Evolutionary conservation across 2,797 vertebrate species (phyloP).

Genomic region (Agapornis canus): DNA sequence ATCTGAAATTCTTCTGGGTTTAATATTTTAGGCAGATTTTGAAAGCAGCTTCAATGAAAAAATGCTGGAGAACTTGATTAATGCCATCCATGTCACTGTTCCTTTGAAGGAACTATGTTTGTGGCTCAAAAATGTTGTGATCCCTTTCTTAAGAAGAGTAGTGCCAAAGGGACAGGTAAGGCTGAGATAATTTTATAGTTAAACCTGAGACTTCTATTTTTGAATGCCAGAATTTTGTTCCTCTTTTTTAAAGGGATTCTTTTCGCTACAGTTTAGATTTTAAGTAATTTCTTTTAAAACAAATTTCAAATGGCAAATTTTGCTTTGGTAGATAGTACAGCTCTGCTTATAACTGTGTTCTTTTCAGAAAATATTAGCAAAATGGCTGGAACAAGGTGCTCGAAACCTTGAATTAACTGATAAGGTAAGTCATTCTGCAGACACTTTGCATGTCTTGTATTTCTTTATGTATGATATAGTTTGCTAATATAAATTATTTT

Average conservation of each 20-base stretch:
- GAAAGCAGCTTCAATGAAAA: constrained; percentile 81
- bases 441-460: neutral
- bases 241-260: neutral
- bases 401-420: constrained; percentile 93
- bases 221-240: neutral
- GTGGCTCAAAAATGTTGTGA: constrained; percentile 89
- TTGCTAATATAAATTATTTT: neutral
- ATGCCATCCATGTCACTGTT: constrained; percentile 81
- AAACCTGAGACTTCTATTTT: neutral
- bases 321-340: neutral
- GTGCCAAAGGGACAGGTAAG: constrained; percentile 89
- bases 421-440: constrained; percentile 82
- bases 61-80: constrained; percentile 84
- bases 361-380: constrained; percentile 86
- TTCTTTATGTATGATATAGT: neutral
- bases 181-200: neutral
- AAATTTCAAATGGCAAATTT: neutral
- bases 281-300: neutral
- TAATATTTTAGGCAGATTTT: constrained; percentile 84
- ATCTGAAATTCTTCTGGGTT: neutral
- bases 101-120: constrained; percentile 83
- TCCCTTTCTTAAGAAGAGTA: constrained; percentile 87
- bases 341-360: neutral
- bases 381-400: constrained; percentile 90
- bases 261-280: neutral